These are phyloP conservation scores for Esox masquinongy DNA, from an alignment of 2,797 vertebrate species.

Conservation along the genomic window DNA sequence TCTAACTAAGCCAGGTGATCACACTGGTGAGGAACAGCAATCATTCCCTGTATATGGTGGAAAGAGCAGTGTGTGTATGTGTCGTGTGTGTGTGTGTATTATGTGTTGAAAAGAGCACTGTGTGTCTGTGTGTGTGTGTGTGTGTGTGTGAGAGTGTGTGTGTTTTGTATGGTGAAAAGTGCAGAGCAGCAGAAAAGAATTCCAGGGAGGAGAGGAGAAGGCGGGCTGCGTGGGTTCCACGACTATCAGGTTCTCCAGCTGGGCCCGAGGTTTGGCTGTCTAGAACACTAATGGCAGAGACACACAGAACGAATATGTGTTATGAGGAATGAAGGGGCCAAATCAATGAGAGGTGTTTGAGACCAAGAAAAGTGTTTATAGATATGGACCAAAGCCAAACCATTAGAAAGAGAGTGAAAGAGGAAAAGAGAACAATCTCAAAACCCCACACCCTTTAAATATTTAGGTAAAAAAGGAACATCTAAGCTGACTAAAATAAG, in stretches of 20 bases:
- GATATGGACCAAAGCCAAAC: slow-evolving; percentile 66
- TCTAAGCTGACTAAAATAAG: not conserved
- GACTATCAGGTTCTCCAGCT: slow-evolving; percentile 80
- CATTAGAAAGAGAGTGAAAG: slow-evolving; percentile 53
- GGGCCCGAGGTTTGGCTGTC: slow-evolving; percentile 73
- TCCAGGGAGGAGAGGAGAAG: slow-evolving; percentile 54
- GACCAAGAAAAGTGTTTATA: slow-evolving; percentile 69
- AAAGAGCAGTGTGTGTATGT: not conserved
- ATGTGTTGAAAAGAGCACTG: not conserved
- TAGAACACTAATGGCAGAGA: slow-evolving; percentile 61
- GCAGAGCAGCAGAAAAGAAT: slow-evolving; percentile 75
- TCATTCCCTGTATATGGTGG: slow-evolving; percentile 42
- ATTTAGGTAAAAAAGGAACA: slow-evolving; percentile 52
- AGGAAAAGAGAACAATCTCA: slow-evolving; percentile 61
- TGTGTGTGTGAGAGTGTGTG: slow-evolving; percentile 23
- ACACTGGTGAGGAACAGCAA: slow-evolving; percentile 55
- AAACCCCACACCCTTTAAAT: slow-evolving; percentile 47
- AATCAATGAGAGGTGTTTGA: slow-evolving; percentile 68
- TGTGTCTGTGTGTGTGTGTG: not conserved
- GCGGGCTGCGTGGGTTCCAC: slow-evolving; percentile 71
- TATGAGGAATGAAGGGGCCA: slow-evolving; percentile 73
- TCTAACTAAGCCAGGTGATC: slow-evolving; percentile 48
- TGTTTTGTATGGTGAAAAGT: slow-evolving; percentile 74
- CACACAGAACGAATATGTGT: slow-evolving; percentile 69
- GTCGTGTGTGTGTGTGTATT: not conserved